Evolutionary conservation across 1,140 invertebrate genomes (phyloP).

Genomic region (Idris sp.): DNA sequence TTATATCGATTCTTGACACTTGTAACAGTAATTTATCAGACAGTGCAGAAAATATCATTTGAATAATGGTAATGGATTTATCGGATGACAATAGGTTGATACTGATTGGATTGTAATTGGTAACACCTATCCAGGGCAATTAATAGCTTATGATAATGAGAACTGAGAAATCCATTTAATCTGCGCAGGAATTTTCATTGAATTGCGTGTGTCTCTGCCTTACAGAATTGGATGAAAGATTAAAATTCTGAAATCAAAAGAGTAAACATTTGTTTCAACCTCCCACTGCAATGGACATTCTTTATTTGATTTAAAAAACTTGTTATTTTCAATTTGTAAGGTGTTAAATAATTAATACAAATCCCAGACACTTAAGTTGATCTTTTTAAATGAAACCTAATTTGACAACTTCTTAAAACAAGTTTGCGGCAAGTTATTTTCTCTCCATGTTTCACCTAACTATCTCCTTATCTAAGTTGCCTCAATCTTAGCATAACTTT

Average conservation of each 20-base stretch:
- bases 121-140: constrained; percentile 60
- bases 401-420: too few relatives aligned
- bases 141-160: constrained; percentile 64
- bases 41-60: constrained; percentile 30
- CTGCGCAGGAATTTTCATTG: constrained; percentile 29
- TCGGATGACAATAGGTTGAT: constrained; percentile 53
- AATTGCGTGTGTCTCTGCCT: constrained; percentile 40
- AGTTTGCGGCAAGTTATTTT: constrained; percentile 23
- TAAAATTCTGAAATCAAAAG: too few relatives aligned
- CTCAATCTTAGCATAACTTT: constrained; percentile 24
- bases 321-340: too few relatives aligned
- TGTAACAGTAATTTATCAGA: constrained; percentile 35
- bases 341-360: too few relatives aligned
- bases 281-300: too few relatives aligned
- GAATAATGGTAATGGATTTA: constrained; percentile 48
- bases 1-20: too few relatives aligned
- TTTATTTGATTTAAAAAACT: too few relatives aligned
- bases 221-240: too few relatives aligned
- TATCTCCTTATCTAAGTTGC: constrained; percentile 15
- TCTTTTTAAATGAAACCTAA: too few relatives aligned
- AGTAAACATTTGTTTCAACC: too few relatives aligned
- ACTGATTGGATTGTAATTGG: constrained; percentile 65
- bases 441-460: constrained; percentile 15
- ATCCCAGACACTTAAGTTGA: too few relatives aligned
- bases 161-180: constrained; percentile 57